Evolutionary conservation across 2,888 invertebrate genomes (phyloP), one percentile per base, ranked within the genome.

Genomic region (Cantharis rufa): DNA sequence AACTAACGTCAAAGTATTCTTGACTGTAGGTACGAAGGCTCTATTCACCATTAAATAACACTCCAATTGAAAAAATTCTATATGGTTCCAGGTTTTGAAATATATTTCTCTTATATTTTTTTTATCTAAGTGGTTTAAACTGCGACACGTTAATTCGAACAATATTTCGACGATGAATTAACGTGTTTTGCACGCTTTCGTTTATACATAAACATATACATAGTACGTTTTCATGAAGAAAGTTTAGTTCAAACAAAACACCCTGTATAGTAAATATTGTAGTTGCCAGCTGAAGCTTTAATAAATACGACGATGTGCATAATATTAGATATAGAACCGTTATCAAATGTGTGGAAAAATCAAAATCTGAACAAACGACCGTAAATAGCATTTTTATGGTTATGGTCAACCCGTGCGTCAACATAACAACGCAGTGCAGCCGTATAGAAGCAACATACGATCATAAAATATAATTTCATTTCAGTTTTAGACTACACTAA

Each of bases 401-500:
- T 81, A 81, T 81, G 78, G 79, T 78, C 75, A 77, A 72, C 78
- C 80, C 78, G 73, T 78, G 79, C 80, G 78, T 75, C 78, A 76
- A 74, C 78, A 75, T 78, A 75, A 72, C 78, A 77, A 69, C 79
- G 75, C 77, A 76, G 72, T 74, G 74, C 72, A 78, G 76, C 75
- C 75, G 64, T 74, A 73, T 78, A 76, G 74, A 63, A 74, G 72
- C 78, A 76, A 76, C 74, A 72, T 64, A 68, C 71, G 78, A 74
- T 76, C 80, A 76, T 82, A 82, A 82, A 82, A 81, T 81, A 81
- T 81, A 82, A 82, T 82, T 82, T 81, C 81, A 82, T 82, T 82
- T 81, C 78, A 78, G 80, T 78, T 81, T 81, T 81, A 80, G 80
- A 81, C 81, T 81, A 81, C 81, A 81, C 81, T 71, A 80, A 82